These are phyloP conservation scores for Lysandra coridon DNA, from an alignment of 2,888 invertebrate species.

Conservation along the genomic window DNA sequence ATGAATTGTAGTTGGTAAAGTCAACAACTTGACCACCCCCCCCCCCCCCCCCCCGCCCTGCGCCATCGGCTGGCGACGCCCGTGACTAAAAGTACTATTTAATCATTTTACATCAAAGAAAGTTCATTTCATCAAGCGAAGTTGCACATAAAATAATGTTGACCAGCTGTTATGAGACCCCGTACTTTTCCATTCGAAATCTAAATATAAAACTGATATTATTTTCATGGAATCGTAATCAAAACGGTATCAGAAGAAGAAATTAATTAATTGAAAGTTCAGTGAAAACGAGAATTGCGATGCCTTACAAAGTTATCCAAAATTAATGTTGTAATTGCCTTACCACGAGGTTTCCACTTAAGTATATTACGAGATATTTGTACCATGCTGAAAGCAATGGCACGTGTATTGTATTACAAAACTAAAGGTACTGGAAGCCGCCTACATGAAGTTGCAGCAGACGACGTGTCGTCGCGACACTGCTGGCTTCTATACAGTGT, in stretches of 20 bases:
- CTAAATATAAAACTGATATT: conserved; percentile 2
- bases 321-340: conserved; percentile 13
- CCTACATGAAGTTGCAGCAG: too few species aligned
- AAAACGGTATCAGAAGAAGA: background rate
- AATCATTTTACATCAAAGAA: background rate
- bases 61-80: too few species aligned
- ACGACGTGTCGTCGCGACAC: too few species aligned
- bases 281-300: conserved; percentile 27
- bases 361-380: background rate
- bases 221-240: background rate
- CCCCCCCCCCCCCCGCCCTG: too few species aligned
- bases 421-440: background rate
- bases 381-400: too few species aligned
- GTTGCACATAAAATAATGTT: background rate
- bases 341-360: background rate
- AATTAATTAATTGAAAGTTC: conserved; percentile 26
- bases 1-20: too few species aligned
- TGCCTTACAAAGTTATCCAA: conserved; percentile 27
- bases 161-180: background rate
- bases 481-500: too few species aligned
- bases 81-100: too few species aligned
- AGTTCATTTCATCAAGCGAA: background rate
- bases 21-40: too few species aligned
- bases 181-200: background rate
- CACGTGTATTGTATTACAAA: too few species aligned